These are phyloP conservation scores for Phaonia tiefii DNA, from an alignment of 2,888 invertebrate species.

Conservation along the genomic window DNA sequence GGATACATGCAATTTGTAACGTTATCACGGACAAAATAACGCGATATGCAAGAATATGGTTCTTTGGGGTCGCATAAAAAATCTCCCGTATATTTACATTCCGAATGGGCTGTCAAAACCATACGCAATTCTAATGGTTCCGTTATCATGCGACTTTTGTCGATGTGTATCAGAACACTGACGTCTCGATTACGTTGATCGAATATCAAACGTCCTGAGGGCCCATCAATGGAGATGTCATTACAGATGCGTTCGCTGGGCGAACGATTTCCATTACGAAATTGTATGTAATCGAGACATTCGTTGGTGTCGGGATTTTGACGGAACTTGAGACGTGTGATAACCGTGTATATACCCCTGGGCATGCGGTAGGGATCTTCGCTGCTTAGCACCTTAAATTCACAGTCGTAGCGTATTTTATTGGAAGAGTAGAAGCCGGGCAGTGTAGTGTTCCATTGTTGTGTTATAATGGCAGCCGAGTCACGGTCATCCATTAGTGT, in stretches of 20 bases:
- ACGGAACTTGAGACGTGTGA: conserved; percentile 77
- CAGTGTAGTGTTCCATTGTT: conserved; percentile 77
- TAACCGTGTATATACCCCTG: conserved; percentile 76
- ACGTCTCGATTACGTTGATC: conserved; percentile 77
- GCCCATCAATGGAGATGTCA: conserved; percentile 77
- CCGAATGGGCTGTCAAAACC: conserved; percentile 77
- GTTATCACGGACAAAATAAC: conserved; percentile 78
- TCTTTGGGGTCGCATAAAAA: conserved; percentile 76
- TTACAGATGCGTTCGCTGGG: conserved; percentile 76
- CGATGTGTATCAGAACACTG: conserved; percentile 74
- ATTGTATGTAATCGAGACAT: conserved; percentile 78
- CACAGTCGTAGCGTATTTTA: conserved; percentile 76
- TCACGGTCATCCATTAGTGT: conserved; percentile 75
- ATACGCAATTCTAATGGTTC: conserved; percentile 77
- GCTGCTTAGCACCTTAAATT: conserved; percentile 75
- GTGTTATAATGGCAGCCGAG: conserved; percentile 77
- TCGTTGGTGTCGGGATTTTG: conserved; percentile 72
- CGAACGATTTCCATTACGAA: conserved; percentile 75
- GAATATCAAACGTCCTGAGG: conserved; percentile 74
- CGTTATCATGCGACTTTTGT: conserved; percentile 71
- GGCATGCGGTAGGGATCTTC: conserved; percentile 71
- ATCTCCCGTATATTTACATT: conserved; percentile 75
- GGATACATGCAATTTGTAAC: conserved; percentile 78
- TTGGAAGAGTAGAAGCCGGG: conserved; percentile 72
- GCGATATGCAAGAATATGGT: conserved; percentile 77